Percentiles rank a stretch among this genome's conserved stretches.
phyloP scores from a whole-genome alignment of 2,113 vertebrate species.

The Erythrolamprus reginae region DNA sequence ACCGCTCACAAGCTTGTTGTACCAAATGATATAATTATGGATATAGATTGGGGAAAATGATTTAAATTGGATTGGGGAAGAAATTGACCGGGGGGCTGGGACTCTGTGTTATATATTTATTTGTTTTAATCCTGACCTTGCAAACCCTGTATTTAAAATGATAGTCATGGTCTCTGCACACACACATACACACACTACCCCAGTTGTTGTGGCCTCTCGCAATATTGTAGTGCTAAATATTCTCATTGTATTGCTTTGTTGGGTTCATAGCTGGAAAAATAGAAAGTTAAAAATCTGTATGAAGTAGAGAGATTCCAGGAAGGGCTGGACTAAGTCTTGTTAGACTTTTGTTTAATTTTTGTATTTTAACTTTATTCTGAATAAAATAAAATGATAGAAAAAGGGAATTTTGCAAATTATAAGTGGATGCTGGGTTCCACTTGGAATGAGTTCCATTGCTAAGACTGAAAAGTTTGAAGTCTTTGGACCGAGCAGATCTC shows the following conservation, averaged over 20 bases:
- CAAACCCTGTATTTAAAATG: neutral
- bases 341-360: no score
- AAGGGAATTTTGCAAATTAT: neutral
- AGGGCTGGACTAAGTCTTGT: neutral
- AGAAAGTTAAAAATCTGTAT: neutral
- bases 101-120: constrained; percentile 44
- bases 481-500: neutral
- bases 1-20: constrained; percentile 64
- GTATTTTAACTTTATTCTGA: no score
- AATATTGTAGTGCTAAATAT: neutral
- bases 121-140: constrained; percentile 36
- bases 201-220: neutral
- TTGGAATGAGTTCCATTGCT: neutral
- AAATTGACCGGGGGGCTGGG: constrained; percentile 45
- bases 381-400: no score
- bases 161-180: neutral
- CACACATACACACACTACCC: no score
- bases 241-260: neutral
- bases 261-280: neutral
- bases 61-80: constrained; percentile 69
- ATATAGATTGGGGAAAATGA: constrained; percentile 66
- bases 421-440: neutral
- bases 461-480: neutral
- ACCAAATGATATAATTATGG: constrained; percentile 66
- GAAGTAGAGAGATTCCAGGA: neutral